A percentile compares a stretch with the other conserved stretches of the same genome.
Evolutionary conservation across 2,888 invertebrate species (phyloP).

Genomic region (Drosophila aldrichi): DNA sequence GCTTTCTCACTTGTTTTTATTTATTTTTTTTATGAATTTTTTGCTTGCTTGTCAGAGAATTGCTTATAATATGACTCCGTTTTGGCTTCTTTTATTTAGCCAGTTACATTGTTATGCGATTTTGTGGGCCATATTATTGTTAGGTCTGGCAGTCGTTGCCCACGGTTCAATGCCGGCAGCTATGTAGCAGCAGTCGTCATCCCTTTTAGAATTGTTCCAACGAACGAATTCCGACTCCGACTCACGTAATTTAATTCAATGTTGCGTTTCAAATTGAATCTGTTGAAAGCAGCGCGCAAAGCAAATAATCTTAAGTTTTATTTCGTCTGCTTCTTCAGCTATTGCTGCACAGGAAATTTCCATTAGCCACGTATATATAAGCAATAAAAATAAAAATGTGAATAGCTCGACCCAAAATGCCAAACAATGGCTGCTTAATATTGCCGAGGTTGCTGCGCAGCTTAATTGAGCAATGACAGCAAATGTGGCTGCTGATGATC

Average conservation of each 20-base stretch:
- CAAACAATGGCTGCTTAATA: conserved; percentile 34
- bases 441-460: conserved; percentile 26
- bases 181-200: conserved; percentile 36
- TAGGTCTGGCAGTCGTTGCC: conserved; percentile 70
- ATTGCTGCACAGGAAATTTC: conserved; percentile 57
- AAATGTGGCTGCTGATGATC: conserved; percentile 34
- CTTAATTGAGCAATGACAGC: conserved; percentile 70
- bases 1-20: too few species aligned
- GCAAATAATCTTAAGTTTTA: conserved; percentile 55
- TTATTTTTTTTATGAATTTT: neutral
- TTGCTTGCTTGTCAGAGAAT: neutral
- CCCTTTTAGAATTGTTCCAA: conserved; percentile 27
- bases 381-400: conserved; percentile 22
- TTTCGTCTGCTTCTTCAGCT: neutral
- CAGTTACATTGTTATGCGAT: conserved; percentile 77
- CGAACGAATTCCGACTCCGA: conserved; percentile 3
- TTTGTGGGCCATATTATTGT: conserved; percentile 79
- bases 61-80: conserved; percentile 65
- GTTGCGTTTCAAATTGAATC: conserved; percentile 80
- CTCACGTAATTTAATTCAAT: conserved; percentile 77
- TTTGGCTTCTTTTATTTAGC: conserved; percentile 75
- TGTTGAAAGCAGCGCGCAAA: conserved; percentile 46
- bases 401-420: conserved; percentile 12
- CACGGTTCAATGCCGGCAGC: conserved; percentile 53
- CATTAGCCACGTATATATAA: conserved; percentile 55